These are phyloP conservation scores for Darevskia nairensis DNA, from an alignment of 2,797 vertebrate genomes.

Conservation along the genomic window DNA sequence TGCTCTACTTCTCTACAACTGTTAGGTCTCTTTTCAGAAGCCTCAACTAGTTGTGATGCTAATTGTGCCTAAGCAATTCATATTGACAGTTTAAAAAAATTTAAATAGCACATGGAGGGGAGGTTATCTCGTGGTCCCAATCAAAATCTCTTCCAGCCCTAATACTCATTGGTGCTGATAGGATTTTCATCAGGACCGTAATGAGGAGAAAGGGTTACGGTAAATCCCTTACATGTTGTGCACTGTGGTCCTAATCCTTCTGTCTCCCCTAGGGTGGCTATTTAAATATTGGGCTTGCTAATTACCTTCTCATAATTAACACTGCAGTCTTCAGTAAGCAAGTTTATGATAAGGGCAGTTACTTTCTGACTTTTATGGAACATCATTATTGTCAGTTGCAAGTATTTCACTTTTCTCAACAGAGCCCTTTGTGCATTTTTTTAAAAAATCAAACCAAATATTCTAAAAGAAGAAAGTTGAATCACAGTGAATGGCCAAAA, in stretches of 20 bases:
- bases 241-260: neutral
- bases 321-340: neutral
- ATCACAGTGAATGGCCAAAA: constrained; percentile 85
- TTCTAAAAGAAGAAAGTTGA: constrained; percentile 94
- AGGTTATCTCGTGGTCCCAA: neutral
- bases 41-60: neutral
- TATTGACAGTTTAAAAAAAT: neutral
- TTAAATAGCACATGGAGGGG: neutral
- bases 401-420: constrained; percentile 75
- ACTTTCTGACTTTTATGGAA: constrained; percentile 13
- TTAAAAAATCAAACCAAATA: constrained; percentile 87
- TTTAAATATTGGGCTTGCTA: neutral
- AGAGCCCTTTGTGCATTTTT: constrained; percentile 80
- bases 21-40: neutral
- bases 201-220: neutral
- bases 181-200: neutral
- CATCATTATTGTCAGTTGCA: constrained; percentile 39
- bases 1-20: neutral
- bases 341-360: neutral
- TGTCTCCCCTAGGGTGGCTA: neutral
- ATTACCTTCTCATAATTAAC: neutral
- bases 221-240: neutral
- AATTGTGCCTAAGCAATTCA: neutral
- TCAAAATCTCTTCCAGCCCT: neutral
- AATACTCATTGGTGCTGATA: neutral